A percentile compares a stretch with the other conserved stretches of the same genome.
phyloP scores from a whole-genome alignment of 2,888 invertebrate species.

The Neoascia interrupta region DNA sequence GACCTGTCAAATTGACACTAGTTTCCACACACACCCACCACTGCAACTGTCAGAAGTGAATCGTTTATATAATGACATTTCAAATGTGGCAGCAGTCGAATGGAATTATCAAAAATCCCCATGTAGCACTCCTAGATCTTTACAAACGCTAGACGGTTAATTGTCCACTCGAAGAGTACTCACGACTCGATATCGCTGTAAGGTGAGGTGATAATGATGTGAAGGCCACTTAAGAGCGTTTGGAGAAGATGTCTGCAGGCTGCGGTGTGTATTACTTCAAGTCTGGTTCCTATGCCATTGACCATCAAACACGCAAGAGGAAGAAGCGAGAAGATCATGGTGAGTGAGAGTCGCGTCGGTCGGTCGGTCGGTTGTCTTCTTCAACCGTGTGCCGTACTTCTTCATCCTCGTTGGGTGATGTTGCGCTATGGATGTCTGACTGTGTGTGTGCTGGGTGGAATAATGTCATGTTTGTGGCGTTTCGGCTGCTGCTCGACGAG shows the following conservation, averaged over 20 bases:
- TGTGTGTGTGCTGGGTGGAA: background rate
- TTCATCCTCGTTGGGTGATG: background rate
- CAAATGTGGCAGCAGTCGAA: background rate
- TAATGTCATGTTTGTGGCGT: conserved; percentile 43
- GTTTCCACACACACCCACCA: conserved; percentile 24
- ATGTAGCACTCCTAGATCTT: background rate
- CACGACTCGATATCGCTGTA: conserved; percentile 8
- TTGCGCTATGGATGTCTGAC: background rate
- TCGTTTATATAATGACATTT: conserved; percentile 36
- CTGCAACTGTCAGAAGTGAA: conserved; percentile 30
- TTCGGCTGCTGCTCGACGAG: conserved; percentile 51
- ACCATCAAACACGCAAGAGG: conserved; percentile 42
- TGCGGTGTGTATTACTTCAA: too few relatives aligned
- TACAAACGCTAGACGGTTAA: conserved; percentile 20
- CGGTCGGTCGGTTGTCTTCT: background rate
- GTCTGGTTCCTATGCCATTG: conserved; percentile 58
- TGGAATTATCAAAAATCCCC: conserved; percentile 2
- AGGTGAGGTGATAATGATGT: conserved; percentile 43
- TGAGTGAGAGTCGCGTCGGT: background rate
- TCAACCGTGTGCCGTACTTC: conserved; percentile 3
- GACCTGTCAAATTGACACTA: conserved; percentile 50
- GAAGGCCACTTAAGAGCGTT: conserved; percentile 52
- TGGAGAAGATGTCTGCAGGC: too few relatives aligned
- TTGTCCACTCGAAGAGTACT: conserved; percentile 28
- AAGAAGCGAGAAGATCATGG: conserved; percentile 57